Evolutionary conservation across 2,797 vertebrate genomes (phyloP).

Genomic region (Manis crassicaudata): DNA sequence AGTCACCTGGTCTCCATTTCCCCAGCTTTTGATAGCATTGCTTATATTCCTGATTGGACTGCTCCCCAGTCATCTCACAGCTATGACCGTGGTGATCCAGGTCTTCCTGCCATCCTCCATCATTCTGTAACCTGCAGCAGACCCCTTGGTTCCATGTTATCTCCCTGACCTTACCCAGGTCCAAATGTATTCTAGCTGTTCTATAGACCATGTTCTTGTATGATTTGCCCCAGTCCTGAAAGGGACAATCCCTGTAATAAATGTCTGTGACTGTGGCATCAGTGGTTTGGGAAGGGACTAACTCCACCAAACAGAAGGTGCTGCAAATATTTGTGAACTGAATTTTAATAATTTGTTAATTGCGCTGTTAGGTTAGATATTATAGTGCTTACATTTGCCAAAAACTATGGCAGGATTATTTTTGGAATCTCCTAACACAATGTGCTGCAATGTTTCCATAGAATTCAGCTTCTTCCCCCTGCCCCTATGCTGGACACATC

Average conservation of each 20-base stretch:
- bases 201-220: background rate
- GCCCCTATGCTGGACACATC: background rate
- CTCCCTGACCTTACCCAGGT: background rate
- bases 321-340: constrained; percentile 35
- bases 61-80: background rate
- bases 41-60: constrained; percentile 1
- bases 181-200: background rate
- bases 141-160: background rate
- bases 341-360: constrained; percentile 34
- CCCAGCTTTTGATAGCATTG: background rate
- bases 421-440: background rate
- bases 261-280: background rate
- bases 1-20: background rate
- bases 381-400: constrained; percentile 20
- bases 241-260: background rate
- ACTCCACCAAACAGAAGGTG: background rate
- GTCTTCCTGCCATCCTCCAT: background rate
- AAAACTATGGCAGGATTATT: background rate
- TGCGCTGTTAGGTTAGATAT: constrained; percentile 12
- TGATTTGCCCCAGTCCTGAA: background rate
- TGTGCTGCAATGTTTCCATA: background rate
- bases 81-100: background rate
- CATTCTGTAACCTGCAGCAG: background rate
- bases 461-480: background rate
- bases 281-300: background rate